phyloP scores from a whole-genome alignment of 1,140 invertebrate species.

The Trichoplusia ni region DNA sequence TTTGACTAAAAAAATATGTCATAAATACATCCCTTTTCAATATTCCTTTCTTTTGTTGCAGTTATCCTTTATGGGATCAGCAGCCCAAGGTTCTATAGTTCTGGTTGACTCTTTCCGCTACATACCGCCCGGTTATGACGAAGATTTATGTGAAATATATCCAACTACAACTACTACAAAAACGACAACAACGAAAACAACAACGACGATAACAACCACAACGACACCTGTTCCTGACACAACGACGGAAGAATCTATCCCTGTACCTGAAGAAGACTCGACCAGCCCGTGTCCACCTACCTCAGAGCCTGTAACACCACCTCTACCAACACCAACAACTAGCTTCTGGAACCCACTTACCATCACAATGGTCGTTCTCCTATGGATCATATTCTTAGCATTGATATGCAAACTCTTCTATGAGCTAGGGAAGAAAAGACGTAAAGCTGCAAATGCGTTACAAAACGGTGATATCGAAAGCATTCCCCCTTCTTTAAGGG shows the following conservation, averaged over 20 bases:
- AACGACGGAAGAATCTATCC: background rate
- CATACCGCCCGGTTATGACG: conserved; percentile 33
- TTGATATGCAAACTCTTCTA: conserved; percentile 31
- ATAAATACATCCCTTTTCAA: background rate
- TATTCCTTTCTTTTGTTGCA: conserved; percentile 32
- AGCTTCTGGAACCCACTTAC: conserved; percentile 41
- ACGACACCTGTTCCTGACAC: background rate
- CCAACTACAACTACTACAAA: conserved; percentile 4
- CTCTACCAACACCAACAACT: background rate
- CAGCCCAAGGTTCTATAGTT: conserved; percentile 33
- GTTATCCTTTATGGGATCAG: conserved; percentile 42
- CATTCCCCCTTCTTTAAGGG: conserved; percentile 35
- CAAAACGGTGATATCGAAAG: conserved; percentile 27
- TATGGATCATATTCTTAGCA: conserved; percentile 33
- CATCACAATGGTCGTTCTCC: conserved; percentile 38
- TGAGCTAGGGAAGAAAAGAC: conserved; percentile 41
- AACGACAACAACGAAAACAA: background rate
- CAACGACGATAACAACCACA: background rate
- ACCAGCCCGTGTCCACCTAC: background rate
- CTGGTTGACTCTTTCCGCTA: conserved; percentile 47
- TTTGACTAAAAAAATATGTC: no score
- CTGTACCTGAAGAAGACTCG: background rate
- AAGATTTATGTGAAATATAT: conserved; percentile 30
- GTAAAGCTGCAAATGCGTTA: background rate
- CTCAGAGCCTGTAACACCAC: background rate